A percentile compares a stretch with the other conserved stretches of the same genome.
These are phyloP conservation scores for Pseudomyrmex sp. DNA, from an alignment of 1,140 invertebrate genomes.

Conservation along the genomic window DNA sequence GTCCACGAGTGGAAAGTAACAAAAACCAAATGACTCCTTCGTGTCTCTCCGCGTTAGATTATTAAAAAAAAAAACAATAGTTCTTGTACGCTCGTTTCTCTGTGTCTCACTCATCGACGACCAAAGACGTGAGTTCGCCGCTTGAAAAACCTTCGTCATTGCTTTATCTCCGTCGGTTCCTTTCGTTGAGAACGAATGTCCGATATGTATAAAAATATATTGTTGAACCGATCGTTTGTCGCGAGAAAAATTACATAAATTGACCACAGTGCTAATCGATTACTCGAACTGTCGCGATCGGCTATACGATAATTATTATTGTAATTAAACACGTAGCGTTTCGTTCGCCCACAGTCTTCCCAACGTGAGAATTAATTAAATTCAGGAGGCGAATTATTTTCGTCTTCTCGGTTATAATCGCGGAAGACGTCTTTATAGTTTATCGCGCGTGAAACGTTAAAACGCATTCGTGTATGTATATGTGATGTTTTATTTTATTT, in stretches of 20 bases:
- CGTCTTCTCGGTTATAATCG: constrained; percentile 9
- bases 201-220: not conserved
- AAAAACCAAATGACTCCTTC: constrained; percentile 18
- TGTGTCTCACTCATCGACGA: constrained; percentile 33
- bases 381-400: not conserved
- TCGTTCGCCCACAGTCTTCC: constrained; percentile 1
- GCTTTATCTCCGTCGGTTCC: constrained; percentile 13
- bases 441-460: constrained; percentile 6
- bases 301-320: constrained; percentile 16
- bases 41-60: constrained; percentile 15
- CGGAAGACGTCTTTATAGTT: constrained; percentile 5
- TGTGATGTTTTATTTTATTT: constrained; percentile 32
- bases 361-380: not conserved
- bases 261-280: constrained; percentile 25
- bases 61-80: not conserved
- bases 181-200: constrained; percentile 8
- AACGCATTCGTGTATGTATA: constrained; percentile 6
- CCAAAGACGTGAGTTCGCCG: constrained; percentile 22
- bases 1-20: constrained; percentile 27
- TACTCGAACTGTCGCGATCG: constrained; percentile 25
- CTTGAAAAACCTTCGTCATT: constrained; percentile 19
- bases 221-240: constrained; percentile 11
- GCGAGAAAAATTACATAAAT: not conserved
- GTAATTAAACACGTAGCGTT: constrained; percentile 21
- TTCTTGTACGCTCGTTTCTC: constrained; percentile 20